Evolutionary conservation across 2,113 vertebrate genomes (phyloP), one percentile per base, ranked within the genome.

Genomic region (Marmota flaviventris): DNA sequence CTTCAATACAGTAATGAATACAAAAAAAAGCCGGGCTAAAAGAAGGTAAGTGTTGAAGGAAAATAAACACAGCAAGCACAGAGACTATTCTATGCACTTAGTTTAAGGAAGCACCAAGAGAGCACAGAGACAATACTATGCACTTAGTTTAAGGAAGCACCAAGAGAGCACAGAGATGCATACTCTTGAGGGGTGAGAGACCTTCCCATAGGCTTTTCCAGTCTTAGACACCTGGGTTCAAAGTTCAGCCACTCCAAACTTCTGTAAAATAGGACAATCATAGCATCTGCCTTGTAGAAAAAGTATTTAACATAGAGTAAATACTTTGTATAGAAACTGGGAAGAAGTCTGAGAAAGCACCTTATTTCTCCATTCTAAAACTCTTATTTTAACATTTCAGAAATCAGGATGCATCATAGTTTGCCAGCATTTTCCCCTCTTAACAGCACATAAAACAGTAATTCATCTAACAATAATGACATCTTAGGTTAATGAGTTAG

Each of bases 351-450:
- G 16, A 91, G 85, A 72, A 93, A 75, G 2, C 45, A 67, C 48
- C 42, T 58, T 39, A 92, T 11, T 34, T 82, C 76, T 51, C 86
- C 39, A 0, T 77, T 58, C 86, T 96, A 61, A 91, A 88, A 85
- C 45, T 89, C n/a, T 2, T 17, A 76, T 69, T 82, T 91, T 89
- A 83, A 32, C n/a, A n/a, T 93, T 91, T 96, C 73, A 89, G 73
- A 93, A 83, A 86, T 89, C 37, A 61, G 29, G 27, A 4, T 45
- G 18, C 48, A 25, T 82, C 37, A 12, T 4, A 69, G 67, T 72
- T 96, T 73, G 39, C n/a, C 83, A 92, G 45, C 20, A 67, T 89
- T 92, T 92, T 69, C 69, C 85, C n/a, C 56, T 51, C 48, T 94
- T 79, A 51, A 56, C 42, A 78, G 39, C 27, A 63, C 29, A 94